These are phyloP conservation scores for Cardiocondyla obscurior DNA, from an alignment of 1,140 invertebrate genomes.

Conservation along the genomic window DNA sequence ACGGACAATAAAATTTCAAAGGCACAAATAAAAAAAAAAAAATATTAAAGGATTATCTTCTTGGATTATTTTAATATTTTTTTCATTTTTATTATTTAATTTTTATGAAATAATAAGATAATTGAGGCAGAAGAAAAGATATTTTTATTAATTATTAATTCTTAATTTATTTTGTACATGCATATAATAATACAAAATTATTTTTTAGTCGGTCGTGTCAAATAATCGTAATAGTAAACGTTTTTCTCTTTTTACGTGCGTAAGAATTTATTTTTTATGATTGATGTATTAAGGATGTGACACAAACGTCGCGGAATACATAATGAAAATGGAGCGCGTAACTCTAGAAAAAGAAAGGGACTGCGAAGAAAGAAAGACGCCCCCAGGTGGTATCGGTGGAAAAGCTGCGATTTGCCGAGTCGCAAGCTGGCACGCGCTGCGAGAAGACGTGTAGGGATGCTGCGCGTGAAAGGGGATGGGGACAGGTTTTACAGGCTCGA, in stretches of 20 bases:
- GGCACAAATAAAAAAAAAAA: neutral
- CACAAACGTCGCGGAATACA: neutral
- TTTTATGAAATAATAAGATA: neutral
- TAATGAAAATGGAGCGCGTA: slow-evolving; percentile 15
- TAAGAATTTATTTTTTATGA: slow-evolving; percentile 7
- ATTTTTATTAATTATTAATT: neutral
- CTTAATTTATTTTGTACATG: neutral
- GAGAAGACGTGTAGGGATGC: slow-evolving; percentile 41
- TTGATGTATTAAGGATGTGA: neutral
- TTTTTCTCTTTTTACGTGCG: neutral
- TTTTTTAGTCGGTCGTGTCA: neutral
- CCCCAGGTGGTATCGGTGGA: slow-evolving; percentile 52
- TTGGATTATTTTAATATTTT: neutral
- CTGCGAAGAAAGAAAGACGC: slow-evolving; percentile 11
- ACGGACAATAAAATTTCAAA: neutral
- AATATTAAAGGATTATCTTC: no score
- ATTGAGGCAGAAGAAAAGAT: neutral
- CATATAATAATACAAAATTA: neutral
- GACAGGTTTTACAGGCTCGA: slow-evolving; percentile 69
- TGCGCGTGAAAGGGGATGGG: slow-evolving; percentile 22
- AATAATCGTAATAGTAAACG: neutral
- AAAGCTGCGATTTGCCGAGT: slow-evolving; percentile 16
- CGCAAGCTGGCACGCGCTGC: slow-evolving; percentile 54
- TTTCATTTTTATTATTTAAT: neutral
- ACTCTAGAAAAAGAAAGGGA: slow-evolving; percentile 1